phyloP scores from a whole-genome alignment of 2,797 vertebrate genomes.

The Eremophila alpestris region DNA sequence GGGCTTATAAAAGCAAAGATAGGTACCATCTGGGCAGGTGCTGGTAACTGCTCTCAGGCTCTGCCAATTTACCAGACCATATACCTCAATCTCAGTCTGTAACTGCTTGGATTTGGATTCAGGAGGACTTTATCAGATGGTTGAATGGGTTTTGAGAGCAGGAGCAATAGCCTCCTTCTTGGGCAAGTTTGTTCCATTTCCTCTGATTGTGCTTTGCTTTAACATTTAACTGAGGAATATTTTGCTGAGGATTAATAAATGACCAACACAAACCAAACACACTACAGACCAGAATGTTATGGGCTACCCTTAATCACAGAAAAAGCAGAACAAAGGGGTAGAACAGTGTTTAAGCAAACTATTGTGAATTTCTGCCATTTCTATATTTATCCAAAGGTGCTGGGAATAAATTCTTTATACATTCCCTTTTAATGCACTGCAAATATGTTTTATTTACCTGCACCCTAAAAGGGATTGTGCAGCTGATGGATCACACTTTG shows the following conservation, averaged over 20 bases:
- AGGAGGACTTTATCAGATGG: conserved; percentile 23
- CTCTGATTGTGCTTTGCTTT: not conserved
- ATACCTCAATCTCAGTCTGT: not conserved
- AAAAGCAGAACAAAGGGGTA: not conserved
- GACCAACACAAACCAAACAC: not conserved
- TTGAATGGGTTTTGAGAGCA: not conserved
- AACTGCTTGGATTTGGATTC: conserved; percentile 2
- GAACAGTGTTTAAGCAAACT: not conserved
- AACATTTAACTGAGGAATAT: conserved; percentile 14
- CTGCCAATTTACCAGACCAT: conserved; percentile 47
- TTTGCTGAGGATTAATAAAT: conserved; percentile 38
- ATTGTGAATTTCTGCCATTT: not conserved
- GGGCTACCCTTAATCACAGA: not conserved
- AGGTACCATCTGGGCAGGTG: conserved; percentile 64
- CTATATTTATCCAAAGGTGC: not conserved
- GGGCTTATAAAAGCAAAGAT: conserved; percentile 56
- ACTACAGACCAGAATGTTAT: not conserved
- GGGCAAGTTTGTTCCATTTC: not conserved
- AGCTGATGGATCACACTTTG: not conserved
- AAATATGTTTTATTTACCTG: not conserved
- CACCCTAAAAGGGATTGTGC: rapidly evolving
- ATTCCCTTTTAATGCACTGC: not conserved
- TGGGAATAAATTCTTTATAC: not conserved
- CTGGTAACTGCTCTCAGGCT: conserved; percentile 57
- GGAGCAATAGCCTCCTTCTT: not conserved